These are phyloP conservation scores for Myodes glareolus DNA, from an alignment of 2,113 vertebrate species.

Conservation along the genomic window DNA sequence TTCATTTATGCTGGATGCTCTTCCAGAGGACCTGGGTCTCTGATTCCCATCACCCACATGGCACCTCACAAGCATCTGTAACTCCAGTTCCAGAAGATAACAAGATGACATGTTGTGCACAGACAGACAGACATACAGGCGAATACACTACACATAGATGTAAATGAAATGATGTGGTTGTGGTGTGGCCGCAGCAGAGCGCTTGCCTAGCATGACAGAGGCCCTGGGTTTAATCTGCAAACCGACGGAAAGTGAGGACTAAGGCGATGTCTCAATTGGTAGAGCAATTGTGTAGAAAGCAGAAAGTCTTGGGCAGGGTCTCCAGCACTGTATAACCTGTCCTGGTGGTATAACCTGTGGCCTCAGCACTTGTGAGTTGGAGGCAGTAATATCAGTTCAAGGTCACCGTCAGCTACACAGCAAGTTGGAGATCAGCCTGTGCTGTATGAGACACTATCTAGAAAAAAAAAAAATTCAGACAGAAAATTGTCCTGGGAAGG, in stretches of 20 bases:
- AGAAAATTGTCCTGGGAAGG: neutral
- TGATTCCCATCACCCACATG: neutral
- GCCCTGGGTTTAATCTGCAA: neutral
- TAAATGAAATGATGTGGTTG: neutral
- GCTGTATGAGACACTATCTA: neutral
- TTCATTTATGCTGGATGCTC: too few species aligned
- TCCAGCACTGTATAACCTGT: too few species aligned
- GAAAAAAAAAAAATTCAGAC: neutral
- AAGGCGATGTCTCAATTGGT: neutral
- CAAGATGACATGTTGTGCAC: neutral
- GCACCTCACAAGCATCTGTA: neutral
- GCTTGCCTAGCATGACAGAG: neutral
- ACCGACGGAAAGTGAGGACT: neutral
- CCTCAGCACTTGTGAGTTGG: neutral
- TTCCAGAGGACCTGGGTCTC: neutral
- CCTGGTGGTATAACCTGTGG: neutral
- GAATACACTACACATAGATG: neutral
- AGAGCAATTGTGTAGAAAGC: neutral
- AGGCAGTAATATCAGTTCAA: neutral
- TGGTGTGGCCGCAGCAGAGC: neutral
- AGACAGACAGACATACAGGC: too few species aligned
- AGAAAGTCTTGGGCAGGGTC: neutral
- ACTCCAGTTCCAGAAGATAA: neutral
- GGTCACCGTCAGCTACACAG: neutral
- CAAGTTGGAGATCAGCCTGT: neutral